phyloP scores from a whole-genome alignment of 2,888 invertebrate species.

The Hirudinaria manillensis region DNA sequence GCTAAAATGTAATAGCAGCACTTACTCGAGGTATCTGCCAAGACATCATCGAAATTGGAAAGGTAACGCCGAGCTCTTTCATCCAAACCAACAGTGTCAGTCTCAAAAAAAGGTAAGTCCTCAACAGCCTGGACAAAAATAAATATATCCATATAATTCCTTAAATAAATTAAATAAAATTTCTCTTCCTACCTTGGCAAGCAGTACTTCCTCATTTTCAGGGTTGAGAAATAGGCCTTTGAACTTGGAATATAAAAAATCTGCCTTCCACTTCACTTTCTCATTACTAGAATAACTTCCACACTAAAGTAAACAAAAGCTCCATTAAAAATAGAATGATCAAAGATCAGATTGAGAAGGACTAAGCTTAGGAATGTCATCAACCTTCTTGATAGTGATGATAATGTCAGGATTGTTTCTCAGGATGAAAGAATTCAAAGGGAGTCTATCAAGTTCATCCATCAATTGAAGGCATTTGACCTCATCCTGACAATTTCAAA shows the following conservation, averaged over 20 bases:
- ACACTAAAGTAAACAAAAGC: slow-evolving; percentile 43
- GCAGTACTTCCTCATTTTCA: slow-evolving; percentile 39
- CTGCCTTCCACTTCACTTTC: slow-evolving; percentile 52
- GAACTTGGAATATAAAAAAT: slow-evolving; percentile 53
- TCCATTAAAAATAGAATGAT: not conserved
- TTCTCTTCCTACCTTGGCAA: not conserved
- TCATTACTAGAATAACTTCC: slow-evolving; percentile 51
- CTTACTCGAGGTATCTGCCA: not conserved
- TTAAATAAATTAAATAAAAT: no score
- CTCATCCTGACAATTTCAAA: slow-evolving; percentile 45
- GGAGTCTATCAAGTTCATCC: slow-evolving; percentile 50
- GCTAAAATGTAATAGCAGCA: not conserved
- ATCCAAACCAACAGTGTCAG: not conserved
- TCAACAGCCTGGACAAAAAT: no score
- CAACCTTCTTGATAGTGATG: slow-evolving; percentile 53
- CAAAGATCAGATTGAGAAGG: not conserved
- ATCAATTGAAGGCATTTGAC: slow-evolving; percentile 52
- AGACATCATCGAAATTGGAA: not conserved
- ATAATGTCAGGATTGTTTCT: slow-evolving; percentile 53
- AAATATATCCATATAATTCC: no score
- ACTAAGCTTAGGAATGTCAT: not conserved
- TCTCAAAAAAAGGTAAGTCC: no score
- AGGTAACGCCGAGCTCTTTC: no score
- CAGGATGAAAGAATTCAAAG: slow-evolving; percentile 49
- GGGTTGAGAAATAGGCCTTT: slow-evolving; percentile 50